A percentile compares a stretch with the other conserved stretches of the same genome.
Evolutionary conservation across 2,113 vertebrate genomes (phyloP).

Genomic region (Psammodynastes pulverulentus): DNA sequence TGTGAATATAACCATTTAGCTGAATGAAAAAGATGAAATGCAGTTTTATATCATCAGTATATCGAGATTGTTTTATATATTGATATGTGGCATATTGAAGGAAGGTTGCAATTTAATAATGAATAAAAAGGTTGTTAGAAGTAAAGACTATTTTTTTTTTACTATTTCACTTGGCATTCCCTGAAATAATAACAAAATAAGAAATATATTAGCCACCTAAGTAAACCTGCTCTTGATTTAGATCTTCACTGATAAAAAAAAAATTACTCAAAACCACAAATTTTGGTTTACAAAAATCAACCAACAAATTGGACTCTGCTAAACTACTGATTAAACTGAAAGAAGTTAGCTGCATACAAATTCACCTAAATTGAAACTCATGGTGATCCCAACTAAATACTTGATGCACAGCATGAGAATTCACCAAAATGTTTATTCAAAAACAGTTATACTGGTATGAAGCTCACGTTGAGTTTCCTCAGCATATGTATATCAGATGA

Average conservation of each 20-base stretch:
- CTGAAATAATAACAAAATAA: not conserved
- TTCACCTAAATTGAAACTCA: not conserved
- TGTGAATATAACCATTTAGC: not conserved
- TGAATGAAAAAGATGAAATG: not conserved
- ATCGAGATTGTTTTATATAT: not conserved
- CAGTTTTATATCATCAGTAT: not conserved
- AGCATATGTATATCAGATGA: not conserved
- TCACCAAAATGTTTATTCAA: not conserved
- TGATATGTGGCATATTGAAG: not conserved
- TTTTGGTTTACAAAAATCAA: not conserved
- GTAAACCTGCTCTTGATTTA: not conserved
- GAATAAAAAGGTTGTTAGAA: not conserved
- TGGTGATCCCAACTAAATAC: not conserved
- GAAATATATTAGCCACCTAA: not conserved
- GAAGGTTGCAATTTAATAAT: not conserved
- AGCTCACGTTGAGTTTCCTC: not conserved
- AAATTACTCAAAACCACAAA: not conserved
- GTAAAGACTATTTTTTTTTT: not conserved
- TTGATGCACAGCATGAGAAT: too few relatives aligned
- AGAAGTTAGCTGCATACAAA: not conserved
- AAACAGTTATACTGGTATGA: not conserved
- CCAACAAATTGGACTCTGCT: not conserved
- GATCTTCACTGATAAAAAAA: not conserved
- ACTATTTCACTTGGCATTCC: not conserved
- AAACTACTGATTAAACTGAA: not conserved